phyloP scores from a whole-genome alignment of 2,797 vertebrate species.

The Delichon dasypus region DNA sequence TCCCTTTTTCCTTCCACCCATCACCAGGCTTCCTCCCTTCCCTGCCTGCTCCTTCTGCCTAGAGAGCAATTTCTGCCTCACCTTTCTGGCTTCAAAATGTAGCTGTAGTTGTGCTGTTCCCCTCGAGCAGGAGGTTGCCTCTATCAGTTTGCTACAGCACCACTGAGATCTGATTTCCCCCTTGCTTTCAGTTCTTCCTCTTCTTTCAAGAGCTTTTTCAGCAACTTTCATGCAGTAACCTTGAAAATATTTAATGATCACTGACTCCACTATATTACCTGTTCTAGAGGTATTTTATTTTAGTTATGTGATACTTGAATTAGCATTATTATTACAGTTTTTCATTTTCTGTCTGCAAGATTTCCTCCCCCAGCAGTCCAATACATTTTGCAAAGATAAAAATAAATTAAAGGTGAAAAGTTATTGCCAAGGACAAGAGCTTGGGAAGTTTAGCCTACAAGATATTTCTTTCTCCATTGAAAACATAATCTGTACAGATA shows the following conservation, averaged over 20 bases:
- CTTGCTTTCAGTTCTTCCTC: neutral
- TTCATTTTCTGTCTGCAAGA: constrained; percentile 16
- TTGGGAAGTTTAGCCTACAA: neutral
- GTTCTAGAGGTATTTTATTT: constrained; percentile 43
- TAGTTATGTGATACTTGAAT: constrained; percentile 37
- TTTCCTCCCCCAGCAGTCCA: constrained; percentile 11
- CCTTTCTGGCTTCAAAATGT: neutral
- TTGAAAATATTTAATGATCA: constrained; percentile 50
- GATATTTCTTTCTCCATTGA: neutral
- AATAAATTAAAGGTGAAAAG: constrained; percentile 56
- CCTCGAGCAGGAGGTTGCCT: neutral
- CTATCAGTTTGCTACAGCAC: neutral
- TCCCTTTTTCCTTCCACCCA: neutral
- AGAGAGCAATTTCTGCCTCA: neutral
- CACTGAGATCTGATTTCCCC: neutral
- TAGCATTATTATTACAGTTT: constrained; percentile 40
- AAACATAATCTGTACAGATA: neutral
- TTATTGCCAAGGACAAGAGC: constrained; percentile 41
- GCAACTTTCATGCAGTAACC: neutral
- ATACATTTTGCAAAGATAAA: constrained; percentile 25
- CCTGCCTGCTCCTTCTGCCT: neutral
- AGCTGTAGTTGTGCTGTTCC: neutral
- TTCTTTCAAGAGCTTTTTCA: constrained; percentile 10
- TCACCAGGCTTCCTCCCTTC: neutral
- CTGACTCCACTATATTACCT: neutral